A percentile compares a stretch with the other conserved stretches of the same genome.
phyloP scores from a whole-genome alignment of 2,113 vertebrate genomes.

The Sylvia atricapilla region DNA sequence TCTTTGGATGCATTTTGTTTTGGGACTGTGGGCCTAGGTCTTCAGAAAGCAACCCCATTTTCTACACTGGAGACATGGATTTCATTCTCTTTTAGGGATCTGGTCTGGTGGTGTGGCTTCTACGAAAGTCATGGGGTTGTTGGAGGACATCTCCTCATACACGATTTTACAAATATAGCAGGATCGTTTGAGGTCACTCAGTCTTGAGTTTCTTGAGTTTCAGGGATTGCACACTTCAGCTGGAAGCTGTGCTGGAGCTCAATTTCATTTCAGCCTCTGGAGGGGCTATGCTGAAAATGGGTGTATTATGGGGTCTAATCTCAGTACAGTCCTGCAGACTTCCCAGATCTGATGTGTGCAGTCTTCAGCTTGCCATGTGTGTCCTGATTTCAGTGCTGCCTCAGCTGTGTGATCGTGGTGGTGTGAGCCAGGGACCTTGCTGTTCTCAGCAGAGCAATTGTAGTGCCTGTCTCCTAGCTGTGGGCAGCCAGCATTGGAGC shows the following conservation, averaged over 20 bases:
- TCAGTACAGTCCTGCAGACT: neutral
- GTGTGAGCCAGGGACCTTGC: neutral
- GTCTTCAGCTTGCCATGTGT: neutral
- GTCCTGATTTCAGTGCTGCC: slow-evolving; percentile 17
- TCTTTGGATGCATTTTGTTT: neutral
- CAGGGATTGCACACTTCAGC: neutral
- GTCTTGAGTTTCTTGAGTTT: slow-evolving; percentile 31
- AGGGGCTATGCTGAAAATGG: neutral
- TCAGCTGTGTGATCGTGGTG: fast-evolving
- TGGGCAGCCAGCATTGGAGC: neutral
- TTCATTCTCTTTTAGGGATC: neutral
- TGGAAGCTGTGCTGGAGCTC: neutral
- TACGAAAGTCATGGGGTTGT: neutral
- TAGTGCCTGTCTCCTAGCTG: fast-evolving
- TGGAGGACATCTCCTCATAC: neutral
- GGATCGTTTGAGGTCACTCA: neutral
- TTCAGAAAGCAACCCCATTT: neutral
- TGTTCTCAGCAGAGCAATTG: neutral
- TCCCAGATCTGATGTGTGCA: fast-evolving
- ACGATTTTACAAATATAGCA: slow-evolving; percentile 38
- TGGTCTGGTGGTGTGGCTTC: neutral
- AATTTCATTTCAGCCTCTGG: neutral
- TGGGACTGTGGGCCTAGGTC: neutral
- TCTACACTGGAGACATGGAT: fast-evolving
- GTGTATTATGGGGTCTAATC: neutral